Percentiles rank a stretch among this genome's conserved stretches.
Conservation (phyloP, 2,797 vertebrate genomes). For the Hyperoplus lanceolatus region DNA sequence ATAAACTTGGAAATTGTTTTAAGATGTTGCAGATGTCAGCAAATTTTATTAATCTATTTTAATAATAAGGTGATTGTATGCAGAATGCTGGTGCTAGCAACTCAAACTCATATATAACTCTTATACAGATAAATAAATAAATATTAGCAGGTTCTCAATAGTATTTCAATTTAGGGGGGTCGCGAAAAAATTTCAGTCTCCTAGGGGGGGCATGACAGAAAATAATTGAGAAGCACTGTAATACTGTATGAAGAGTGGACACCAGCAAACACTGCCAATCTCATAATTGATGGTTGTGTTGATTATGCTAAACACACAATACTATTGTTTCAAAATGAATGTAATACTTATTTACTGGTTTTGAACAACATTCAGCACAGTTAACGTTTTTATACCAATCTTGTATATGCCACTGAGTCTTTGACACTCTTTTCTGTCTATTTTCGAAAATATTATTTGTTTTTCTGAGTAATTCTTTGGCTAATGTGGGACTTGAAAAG, state of each 20-base stretch:
- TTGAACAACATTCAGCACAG: not conserved
- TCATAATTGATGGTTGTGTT: not conserved
- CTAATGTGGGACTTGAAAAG: constrained; percentile 72
- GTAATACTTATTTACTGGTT: not conserved
- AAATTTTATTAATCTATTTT: too few relatives aligned
- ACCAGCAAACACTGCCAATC: not conserved
- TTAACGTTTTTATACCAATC: not conserved
- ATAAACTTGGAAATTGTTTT: too few relatives aligned
- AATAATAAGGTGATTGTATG: too few relatives aligned
- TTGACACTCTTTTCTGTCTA: constrained; percentile 10
- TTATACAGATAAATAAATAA: too few relatives aligned
- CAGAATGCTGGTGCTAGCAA: too few relatives aligned
- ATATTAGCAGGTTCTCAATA: too few relatives aligned
- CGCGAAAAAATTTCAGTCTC: too few relatives aligned
- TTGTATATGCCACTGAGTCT: not conserved
- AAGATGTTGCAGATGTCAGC: too few relatives aligned
- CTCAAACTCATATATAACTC: too few relatives aligned
- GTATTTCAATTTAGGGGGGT: too few relatives aligned
- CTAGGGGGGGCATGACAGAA: too few relatives aligned
- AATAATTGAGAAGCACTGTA: too few relatives aligned
- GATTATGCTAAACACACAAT: not conserved
- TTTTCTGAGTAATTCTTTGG: constrained; percentile 52
- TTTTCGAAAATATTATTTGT: constrained; percentile 31
- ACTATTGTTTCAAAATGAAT: not conserved
- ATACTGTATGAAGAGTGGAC: not conserved